Evolutionary conservation across 2,888 invertebrate species (phyloP).

Genomic region (Spodoptera exigua): DNA sequence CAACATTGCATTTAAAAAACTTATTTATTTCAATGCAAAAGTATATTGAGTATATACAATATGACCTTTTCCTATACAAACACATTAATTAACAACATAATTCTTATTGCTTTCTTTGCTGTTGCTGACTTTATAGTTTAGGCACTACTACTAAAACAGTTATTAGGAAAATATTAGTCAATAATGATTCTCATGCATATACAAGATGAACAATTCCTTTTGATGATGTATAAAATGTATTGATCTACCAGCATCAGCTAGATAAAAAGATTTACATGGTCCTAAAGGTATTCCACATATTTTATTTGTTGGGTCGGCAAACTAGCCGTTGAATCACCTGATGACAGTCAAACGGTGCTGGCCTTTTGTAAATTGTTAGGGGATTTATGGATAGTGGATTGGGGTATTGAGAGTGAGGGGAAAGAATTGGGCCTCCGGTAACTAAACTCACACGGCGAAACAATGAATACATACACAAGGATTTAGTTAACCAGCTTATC

Average conservation of each 20-base stretch:
- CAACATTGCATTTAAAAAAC: constrained; percentile 60
- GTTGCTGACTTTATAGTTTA: constrained; percentile 10
- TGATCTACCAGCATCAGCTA: background rate
- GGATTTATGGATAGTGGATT: too few species aligned
- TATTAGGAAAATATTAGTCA: constrained; percentile 15
- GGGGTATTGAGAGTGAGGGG: too few species aligned
- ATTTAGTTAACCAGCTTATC: constrained; percentile 7
- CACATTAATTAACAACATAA: constrained; percentile 57
- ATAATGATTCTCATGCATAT: constrained; percentile 2
- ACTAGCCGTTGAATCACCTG: too few species aligned
- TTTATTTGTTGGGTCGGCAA: too few species aligned
- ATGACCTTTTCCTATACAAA: constrained; percentile 67
- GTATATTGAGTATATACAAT: constrained; percentile 74
- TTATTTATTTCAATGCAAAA: constrained; percentile 73
- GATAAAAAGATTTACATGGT: background rate
- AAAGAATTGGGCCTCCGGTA: too few species aligned
- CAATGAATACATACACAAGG: constrained; percentile 9
- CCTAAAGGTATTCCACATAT: too few species aligned
- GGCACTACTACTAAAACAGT: constrained; percentile 27
- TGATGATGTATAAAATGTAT: background rate
- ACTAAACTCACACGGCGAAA: too few species aligned
- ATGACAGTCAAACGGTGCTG: too few species aligned
- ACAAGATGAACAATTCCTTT: background rate
- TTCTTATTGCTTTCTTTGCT: constrained; percentile 59
- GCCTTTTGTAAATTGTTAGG: too few species aligned